A percentile compares a stretch with the other conserved stretches of the same genome.
phyloP scores from a whole-genome alignment of 2,888 invertebrate species.

The Drosophila maculinotata region DNA sequence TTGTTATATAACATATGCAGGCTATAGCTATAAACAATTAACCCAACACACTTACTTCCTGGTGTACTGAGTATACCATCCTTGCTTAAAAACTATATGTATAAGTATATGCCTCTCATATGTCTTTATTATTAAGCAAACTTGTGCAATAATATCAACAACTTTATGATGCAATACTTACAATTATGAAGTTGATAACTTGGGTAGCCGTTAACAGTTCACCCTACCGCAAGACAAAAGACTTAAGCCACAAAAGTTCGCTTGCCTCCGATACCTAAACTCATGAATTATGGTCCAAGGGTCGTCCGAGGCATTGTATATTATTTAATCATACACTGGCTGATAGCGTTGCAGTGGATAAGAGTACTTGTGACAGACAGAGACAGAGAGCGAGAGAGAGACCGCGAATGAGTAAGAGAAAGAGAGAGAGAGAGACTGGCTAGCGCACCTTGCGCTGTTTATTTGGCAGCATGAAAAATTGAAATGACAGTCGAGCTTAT shows the following conservation, averaged over 20 bases:
- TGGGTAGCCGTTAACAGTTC: conserved; percentile 29
- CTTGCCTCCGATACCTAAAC: conserved; percentile 21
- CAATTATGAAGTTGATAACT: conserved; percentile 39
- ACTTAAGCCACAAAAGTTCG: conserved; percentile 66
- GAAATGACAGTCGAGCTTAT: conserved; percentile 76
- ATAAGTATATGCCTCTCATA: too few species aligned
- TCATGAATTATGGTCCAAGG: conserved; percentile 45
- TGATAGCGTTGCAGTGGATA: conserved; percentile 20
- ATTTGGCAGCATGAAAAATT: conserved; percentile 68
- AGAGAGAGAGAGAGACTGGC: conserved; percentile 5
- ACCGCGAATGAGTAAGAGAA: conserved; percentile 4
- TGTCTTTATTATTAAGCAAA: not conserved
- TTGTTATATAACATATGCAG: too few species aligned
- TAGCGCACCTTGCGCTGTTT: conserved; percentile 67
- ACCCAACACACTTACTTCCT: too few species aligned
- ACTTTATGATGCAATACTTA: conserved; percentile 48
- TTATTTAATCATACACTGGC: conserved; percentile 72
- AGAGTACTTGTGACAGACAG: not conserved
- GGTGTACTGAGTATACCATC: too few species aligned
- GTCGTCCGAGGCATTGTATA: conserved; percentile 42
- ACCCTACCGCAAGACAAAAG: conserved; percentile 54
- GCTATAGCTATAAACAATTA: too few species aligned
- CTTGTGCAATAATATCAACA: conserved; percentile 18
- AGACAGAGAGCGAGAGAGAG: conserved; percentile 1
- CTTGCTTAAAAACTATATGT: too few species aligned